Conservation (phyloP, 2,113 vertebrate genomes). For the Herpailurus yagouaroundi region DNA sequence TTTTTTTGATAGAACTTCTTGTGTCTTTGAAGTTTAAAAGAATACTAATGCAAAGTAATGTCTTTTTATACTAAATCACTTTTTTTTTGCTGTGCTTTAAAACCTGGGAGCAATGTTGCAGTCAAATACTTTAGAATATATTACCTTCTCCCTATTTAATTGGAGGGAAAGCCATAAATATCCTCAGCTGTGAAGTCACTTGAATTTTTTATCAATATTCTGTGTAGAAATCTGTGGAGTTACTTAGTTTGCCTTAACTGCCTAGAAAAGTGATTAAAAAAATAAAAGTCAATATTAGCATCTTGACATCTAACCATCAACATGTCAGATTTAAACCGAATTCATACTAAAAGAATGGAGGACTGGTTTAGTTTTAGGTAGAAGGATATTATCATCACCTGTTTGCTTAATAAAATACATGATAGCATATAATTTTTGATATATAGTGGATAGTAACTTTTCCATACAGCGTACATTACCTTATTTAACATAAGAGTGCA, state of each 20-base stretch:
- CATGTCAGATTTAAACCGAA: not conserved
- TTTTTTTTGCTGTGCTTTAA: not conserved
- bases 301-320: not conserved
- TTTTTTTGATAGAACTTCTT: conserved; percentile 23
- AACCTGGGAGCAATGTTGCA: not conserved
- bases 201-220: not conserved
- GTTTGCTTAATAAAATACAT: not conserved
- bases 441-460: not conserved
- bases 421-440: not conserved
- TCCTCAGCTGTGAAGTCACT: not conserved
- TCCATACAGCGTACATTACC: not conserved
- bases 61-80: not conserved
- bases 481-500: not conserved
- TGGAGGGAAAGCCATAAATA: not conserved
- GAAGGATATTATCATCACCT: not conserved
- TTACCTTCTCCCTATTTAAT: not conserved
- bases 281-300: not conserved
- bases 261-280: not conserved
- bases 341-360: not conserved
- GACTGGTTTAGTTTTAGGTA: not conserved
- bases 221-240: not conserved
- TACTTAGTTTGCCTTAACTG: not conserved
- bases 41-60: conserved; percentile 37
- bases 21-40: conserved; percentile 51
- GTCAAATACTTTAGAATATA: not conserved